These are phyloP conservation scores for Lutraria rhynchaena DNA, from an alignment of 1,140 invertebrate species.

Conservation along the genomic window DNA sequence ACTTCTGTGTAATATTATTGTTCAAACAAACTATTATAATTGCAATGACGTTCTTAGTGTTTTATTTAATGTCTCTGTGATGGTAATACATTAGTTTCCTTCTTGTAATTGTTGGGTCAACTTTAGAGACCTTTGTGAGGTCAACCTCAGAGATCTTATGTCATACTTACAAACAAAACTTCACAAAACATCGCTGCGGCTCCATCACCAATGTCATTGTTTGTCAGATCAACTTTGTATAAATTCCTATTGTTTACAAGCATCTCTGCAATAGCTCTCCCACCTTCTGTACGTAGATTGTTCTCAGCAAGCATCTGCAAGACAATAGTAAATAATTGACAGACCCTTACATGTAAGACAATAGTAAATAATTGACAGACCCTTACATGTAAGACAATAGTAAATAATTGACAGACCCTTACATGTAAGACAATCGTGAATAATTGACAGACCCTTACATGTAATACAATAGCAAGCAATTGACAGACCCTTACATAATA, in stretches of 20 bases:
- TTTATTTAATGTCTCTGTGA: no score
- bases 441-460: no score
- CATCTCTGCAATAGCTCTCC: conserved; percentile 65
- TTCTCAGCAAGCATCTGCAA: conserved; percentile 71
- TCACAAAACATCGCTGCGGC: conserved; percentile 67
- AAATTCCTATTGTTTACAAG: conserved; percentile 68
- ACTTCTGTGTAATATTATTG: no score
- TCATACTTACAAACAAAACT: conserved; percentile 66
- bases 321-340: conserved; percentile 1
- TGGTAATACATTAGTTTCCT: no score
- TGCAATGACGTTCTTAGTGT: no score
- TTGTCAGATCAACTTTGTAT: conserved; percentile 71
- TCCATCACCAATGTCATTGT: conserved; percentile 70
- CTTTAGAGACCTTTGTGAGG: no score
- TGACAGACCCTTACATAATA: not conserved
- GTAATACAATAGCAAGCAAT: not conserved
- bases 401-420: no score
- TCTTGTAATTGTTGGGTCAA: no score
- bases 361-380: not conserved
- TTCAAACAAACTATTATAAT: no score
- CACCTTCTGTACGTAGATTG: conserved; percentile 70
- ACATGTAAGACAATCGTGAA: conserved; percentile 35
- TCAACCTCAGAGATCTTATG: no score
- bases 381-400: conserved; percentile 49
- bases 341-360: no score